A percentile compares a stretch with the other conserved stretches of the same genome.
phyloP scores from a whole-genome alignment of 2,888 invertebrate genomes.

The Zootermopsis nevadensis region DNA sequence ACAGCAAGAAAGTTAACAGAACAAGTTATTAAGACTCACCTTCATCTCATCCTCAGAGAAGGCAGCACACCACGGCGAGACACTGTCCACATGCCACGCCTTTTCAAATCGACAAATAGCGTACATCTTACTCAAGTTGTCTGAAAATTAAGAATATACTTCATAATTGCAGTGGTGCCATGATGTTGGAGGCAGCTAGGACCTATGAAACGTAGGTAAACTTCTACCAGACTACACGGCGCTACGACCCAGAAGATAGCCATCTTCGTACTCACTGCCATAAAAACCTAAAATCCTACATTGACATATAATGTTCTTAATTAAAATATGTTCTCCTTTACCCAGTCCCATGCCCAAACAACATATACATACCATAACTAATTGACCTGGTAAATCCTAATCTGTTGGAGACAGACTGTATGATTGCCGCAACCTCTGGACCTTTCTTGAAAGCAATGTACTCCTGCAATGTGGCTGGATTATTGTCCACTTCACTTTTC shows the following conservation, averaged over 20 bases:
- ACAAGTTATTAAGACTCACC: conserved; percentile 52
- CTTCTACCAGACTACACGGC: too few species aligned
- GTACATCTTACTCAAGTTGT: conserved; percentile 73
- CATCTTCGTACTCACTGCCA: too few species aligned
- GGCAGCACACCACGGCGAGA: conserved; percentile 83
- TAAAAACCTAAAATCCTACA: too few species aligned
- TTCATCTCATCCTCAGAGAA: conserved; percentile 78
- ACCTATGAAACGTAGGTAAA: too few species aligned
- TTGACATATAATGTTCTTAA: too few species aligned
- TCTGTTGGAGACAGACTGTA: conserved; percentile 70
- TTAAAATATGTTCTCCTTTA: too few species aligned
- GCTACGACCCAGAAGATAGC: too few species aligned
- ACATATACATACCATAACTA: conserved; percentile 58
- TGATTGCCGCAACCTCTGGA: conserved; percentile 63
- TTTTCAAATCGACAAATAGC: conserved; percentile 85
- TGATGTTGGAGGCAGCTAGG: too few species aligned
- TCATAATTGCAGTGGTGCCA: too few species aligned
- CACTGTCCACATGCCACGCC: conserved; percentile 73
- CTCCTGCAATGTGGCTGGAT: conserved; percentile 63
- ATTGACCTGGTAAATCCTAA: conserved; percentile 73
- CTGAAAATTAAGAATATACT: conserved; percentile 51
- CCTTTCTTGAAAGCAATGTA: conserved; percentile 63
- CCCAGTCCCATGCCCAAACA: too few species aligned
- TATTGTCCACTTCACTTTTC: conserved; percentile 66
- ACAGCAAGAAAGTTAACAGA: background rate